Base-by-base conservation (phyloP, 2,888 invertebrate genomes). In the Nomada ferruginata region DNA sequence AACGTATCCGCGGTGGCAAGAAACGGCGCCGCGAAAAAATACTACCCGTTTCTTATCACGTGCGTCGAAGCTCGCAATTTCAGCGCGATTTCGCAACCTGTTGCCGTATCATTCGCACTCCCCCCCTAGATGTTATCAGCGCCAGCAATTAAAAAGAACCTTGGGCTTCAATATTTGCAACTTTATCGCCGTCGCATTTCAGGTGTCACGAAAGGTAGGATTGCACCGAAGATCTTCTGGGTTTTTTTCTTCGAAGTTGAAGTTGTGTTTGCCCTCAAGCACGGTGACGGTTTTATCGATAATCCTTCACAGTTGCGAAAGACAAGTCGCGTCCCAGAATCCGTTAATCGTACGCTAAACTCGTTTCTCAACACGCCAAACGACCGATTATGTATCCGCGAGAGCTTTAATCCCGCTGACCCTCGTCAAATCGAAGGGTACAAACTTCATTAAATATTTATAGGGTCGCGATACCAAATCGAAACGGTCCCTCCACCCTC, bases 401-500 rank as follows among this genome's bases (percentile, higher is more conserved):
- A 59, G 47, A 76, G 83, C 80, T 83, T 79, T 87, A 88, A 87
- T 85, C 76, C 79, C 76, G 60, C 42, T 79, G 87, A 87, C 89
- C 88, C 89, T 88, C 78, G 87, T 88, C 89, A 85, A 72, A 82
- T 81, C 77, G 76, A 81, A 82, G 81, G 83, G 85, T 79, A 74
- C 65, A 59, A 52, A 64, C 52, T 82, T 89, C 85, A 83, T 88
- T 87, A 87, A 79, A 83, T 89, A 88, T 88, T 88, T 87, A 81
- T 84, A 55, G 81, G 77, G 69, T 79, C 64, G 73, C 74, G 84
- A 87, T 85, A 81, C 80, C 80, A 69, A 83, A 89, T 85, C 87
- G 81, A 82, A 87, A 83, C 69, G 81, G 42, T 53, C 61, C 63
- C 50, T 65, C 64, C 63, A 20, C 60, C 61, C 15, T 15, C 15